phyloP scores from a whole-genome alignment of 2,888 invertebrate genomes.

The Orchesella flavescens region DNA sequence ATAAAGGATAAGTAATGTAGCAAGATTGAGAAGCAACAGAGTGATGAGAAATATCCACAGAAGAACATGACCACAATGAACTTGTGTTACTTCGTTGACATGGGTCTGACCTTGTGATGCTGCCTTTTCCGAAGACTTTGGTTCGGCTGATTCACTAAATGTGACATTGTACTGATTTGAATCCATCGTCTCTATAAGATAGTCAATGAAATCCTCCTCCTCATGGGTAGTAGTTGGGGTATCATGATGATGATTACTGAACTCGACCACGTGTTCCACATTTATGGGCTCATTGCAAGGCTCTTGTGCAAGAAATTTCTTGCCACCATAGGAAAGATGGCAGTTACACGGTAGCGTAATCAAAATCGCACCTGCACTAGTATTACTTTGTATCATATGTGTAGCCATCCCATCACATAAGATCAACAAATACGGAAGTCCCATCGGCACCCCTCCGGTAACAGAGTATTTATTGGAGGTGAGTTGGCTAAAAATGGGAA shows the following conservation, averaged over 20 bases:
- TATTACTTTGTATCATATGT: slow-evolving; percentile 38
- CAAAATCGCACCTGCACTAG: slow-evolving; percentile 53
- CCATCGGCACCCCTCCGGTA: slow-evolving; percentile 34
- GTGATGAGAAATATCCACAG: slow-evolving; percentile 51
- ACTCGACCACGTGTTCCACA: slow-evolving; percentile 50
- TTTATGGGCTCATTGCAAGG: slow-evolving; percentile 50
- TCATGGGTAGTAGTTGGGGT: neutral
- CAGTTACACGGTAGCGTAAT: slow-evolving; percentile 58
- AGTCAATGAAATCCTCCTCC: slow-evolving; percentile 40
- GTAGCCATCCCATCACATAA: slow-evolving; percentile 33
- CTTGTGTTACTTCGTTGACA: no score
- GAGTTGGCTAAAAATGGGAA: slow-evolving; percentile 60
- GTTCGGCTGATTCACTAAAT: slow-evolving; percentile 9
- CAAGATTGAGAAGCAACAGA: slow-evolving; percentile 35
- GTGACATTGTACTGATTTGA: slow-evolving; percentile 41
- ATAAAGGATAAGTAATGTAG: slow-evolving; percentile 37
- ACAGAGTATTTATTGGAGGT: slow-evolving; percentile 51
- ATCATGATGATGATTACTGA: slow-evolving; percentile 2
- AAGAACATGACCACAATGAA: slow-evolving; percentile 48
- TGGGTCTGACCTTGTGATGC: neutral
- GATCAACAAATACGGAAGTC: slow-evolving; percentile 10
- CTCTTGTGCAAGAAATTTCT: slow-evolving; percentile 23
- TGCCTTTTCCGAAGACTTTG: neutral
- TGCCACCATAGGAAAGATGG: slow-evolving; percentile 34
- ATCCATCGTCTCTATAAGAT: slow-evolving; percentile 32